phyloP scores from a whole-genome alignment of 2,113 vertebrate species.

The Spizaetus ornatus region DNA sequence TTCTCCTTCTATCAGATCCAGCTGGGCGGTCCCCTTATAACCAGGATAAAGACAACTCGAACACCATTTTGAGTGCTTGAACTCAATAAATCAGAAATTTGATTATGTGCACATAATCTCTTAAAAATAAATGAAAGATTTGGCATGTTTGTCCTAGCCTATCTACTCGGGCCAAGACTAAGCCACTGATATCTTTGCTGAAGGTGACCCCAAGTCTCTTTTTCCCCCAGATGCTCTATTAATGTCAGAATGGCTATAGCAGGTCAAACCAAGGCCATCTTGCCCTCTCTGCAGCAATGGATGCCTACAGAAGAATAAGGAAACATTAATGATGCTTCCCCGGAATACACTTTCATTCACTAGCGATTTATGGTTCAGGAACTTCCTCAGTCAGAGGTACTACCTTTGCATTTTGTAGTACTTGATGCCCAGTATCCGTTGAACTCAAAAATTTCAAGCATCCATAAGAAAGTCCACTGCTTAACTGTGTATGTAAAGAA shows the following conservation, averaged over 20 bases:
- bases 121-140: slow-evolving; percentile 2
- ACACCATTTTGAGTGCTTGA: neutral
- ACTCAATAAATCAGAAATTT: neutral
- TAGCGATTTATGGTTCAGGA: neutral
- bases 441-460: neutral
- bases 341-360: neutral
- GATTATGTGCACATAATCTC: neutral
- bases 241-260: neutral
- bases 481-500: neutral
- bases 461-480: neutral
- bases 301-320: neutral
- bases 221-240: neutral
- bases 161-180: neutral
- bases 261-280: neutral
- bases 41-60: neutral
- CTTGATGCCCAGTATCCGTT: neutral
- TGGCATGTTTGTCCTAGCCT: neutral
- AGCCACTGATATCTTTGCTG: neutral
- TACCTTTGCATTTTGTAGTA: neutral
- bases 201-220: neutral
- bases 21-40: neutral
- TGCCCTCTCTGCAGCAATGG: neutral
- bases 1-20: slow-evolving; percentile 19
- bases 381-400: neutral
- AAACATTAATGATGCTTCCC: neutral